Conservation (phyloP, 1,140 invertebrate species). For the Linepithema humile region DNA sequence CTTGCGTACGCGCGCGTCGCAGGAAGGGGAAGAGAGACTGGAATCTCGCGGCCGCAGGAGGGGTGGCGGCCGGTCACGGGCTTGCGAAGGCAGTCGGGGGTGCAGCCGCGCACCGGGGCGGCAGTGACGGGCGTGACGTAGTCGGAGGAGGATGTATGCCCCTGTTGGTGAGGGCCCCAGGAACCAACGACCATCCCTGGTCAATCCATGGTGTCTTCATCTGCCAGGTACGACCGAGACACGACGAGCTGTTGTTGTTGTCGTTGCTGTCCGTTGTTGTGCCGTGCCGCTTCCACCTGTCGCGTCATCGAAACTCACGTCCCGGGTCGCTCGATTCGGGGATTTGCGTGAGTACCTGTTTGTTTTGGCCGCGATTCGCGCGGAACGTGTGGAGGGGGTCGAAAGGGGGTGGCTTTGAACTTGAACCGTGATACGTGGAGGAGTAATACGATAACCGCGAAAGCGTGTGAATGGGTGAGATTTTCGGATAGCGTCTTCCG, state of each 20-base stretch:
- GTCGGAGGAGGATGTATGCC: slow-evolving; percentile 83
- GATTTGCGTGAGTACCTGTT: neutral
- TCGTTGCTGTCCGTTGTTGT: slow-evolving; percentile 12
- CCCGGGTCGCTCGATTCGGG: neutral
- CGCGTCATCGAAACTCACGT: neutral
- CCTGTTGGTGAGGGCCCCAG: slow-evolving; percentile 81
- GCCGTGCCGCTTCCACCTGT: slow-evolving; percentile 25
- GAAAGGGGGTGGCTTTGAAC: slow-evolving; percentile 26
- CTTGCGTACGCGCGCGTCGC: slow-evolving; percentile 69
- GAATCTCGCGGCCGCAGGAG: slow-evolving; percentile 70
- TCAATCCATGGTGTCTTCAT: slow-evolving; percentile 83
- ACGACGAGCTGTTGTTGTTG: slow-evolving; percentile 30
- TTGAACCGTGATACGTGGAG: neutral
- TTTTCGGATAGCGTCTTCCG: neutral
- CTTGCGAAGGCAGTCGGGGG: slow-evolving; percentile 70
- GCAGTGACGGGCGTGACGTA: slow-evolving; percentile 84
- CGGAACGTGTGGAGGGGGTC: neutral
- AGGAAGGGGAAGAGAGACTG: slow-evolving; percentile 76
- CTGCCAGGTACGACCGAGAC: slow-evolving; percentile 78
- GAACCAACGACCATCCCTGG: slow-evolving; percentile 81
- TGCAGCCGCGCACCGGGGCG: slow-evolving; percentile 74
- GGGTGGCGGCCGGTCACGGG: slow-evolving; percentile 74
- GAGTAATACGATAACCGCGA: neutral
- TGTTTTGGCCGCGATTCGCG: slow-evolving; percentile 28
- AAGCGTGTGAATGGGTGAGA: slow-evolving; percentile 31